phyloP scores from a whole-genome alignment of 2,888 invertebrate genomes.

The Papilio elwesi region DNA sequence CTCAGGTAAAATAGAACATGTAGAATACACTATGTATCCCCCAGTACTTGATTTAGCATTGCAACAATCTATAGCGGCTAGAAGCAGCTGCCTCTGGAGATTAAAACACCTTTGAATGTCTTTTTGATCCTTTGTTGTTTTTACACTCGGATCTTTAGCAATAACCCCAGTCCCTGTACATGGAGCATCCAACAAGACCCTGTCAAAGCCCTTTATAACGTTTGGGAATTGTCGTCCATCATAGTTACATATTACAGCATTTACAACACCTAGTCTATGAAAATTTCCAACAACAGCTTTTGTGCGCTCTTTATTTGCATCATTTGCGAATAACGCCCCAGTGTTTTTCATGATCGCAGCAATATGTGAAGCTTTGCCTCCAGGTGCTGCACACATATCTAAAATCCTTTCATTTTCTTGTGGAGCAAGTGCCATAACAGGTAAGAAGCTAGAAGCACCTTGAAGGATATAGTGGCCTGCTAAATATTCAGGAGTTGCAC shows the following conservation, averaged over 20 bases:
- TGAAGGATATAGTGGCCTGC: constrained; percentile 99
- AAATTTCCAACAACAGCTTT: constrained; percentile 98
- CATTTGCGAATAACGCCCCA: constrained; percentile 97
- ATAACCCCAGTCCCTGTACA: constrained; percentile 99
- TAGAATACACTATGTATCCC: constrained; percentile 98
- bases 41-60: constrained; percentile 96
- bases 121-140: constrained; percentile 94
- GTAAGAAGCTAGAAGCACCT: constrained; percentile 97
- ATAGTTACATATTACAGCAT: constrained; percentile 94
- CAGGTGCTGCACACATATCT: constrained; percentile 99
- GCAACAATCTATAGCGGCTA: constrained; percentile 98
- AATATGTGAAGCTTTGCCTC: constrained; percentile 99
- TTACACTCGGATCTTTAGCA: constrained; percentile 98
- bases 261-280: constrained; percentile 97
- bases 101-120: constrained; percentile 96
- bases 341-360: constrained; percentile 99
- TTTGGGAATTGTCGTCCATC: constrained; percentile 95
- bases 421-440: constrained; percentile 98
- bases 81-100: constrained; percentile 94
- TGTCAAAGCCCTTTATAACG: constrained; percentile 95
- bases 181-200: constrained; percentile 98
- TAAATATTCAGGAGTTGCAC: constrained; percentile 99
- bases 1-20: constrained; percentile 98
- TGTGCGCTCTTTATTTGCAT: constrained; percentile 94
- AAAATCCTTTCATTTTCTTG: constrained; percentile 97